Base-by-base conservation (phyloP, 2,113 vertebrate genomes). In the Pedetes capensis region DNA sequence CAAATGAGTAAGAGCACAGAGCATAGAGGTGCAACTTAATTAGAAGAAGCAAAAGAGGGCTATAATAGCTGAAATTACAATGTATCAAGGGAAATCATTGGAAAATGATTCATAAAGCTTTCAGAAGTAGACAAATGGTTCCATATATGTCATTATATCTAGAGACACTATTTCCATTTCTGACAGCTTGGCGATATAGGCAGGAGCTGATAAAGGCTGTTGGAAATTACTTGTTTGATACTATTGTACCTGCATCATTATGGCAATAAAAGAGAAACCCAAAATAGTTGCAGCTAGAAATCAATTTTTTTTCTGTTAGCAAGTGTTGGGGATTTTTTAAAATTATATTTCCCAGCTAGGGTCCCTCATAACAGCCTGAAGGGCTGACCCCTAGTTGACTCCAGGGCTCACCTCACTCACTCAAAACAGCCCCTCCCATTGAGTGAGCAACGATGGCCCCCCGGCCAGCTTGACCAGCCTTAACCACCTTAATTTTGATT, bases 21-120 rank as follows among this genome's bases (percentile, higher is more conserved):
- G n/a, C 39, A 79, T 2, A 69, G 61, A 87, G 16, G 13, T 57
- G 16, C 37, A 83, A 79, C 22, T 81, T 82, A 91, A 81, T 10
- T 42, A 74, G 25, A 44, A 81, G 27, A 79, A 94, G 66, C 37
- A 93, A 20, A 61, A 17, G 42, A 75, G 27, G 10, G 12, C 53
- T 89, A 11, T 39, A 85, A 95, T 55, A 64, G n/a, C 20, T 82
- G 29, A 29, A 88, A 92, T 86, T 96, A 80, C 25, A 87, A 39
- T 10, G 51, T 96, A 12, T 20, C 74, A 76, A 47, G 69, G 71
- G 32, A 95, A 97, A 53, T 95, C 55, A 95, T 57, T 83, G 84
- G 34, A 55, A 97, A 97, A 97, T 96, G 88, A 94, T 97, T 97
- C 93, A 59, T 39, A 97, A 94, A 6, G 59, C 51, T 96, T 97